phyloP scores from a whole-genome alignment of 2,113 vertebrate genomes.

The Cyprinus carpio region DNA sequence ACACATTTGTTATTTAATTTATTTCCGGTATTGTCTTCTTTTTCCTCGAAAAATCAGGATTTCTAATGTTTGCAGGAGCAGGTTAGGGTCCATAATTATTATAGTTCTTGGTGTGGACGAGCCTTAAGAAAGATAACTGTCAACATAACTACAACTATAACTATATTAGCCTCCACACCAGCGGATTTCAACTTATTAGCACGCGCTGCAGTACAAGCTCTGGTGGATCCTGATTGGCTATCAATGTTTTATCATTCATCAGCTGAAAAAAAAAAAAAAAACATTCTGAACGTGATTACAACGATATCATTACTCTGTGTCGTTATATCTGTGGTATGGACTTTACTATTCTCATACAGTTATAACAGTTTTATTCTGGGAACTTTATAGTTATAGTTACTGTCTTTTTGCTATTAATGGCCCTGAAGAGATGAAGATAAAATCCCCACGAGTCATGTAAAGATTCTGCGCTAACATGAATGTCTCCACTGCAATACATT shows the following conservation, averaged over 20 bases:
- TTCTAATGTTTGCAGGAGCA: neutral
- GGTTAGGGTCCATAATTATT: too few relatives aligned
- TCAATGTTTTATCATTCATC: neutral
- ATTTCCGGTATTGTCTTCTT: neutral
- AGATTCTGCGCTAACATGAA: conserved; percentile 40
- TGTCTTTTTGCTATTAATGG: neutral
- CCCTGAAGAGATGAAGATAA: neutral
- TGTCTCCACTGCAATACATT: conserved; percentile 47
- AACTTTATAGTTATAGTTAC: neutral
- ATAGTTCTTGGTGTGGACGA: too few relatives aligned
- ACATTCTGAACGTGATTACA: too few relatives aligned
- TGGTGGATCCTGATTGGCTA: neutral
- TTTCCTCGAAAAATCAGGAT: neutral
- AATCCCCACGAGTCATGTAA: conserved; percentile 22
- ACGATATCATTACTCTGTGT: neutral
- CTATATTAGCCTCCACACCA: too few relatives aligned
- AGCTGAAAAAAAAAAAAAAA: neutral
- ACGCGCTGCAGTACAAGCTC: neutral
- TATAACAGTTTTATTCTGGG: neutral
- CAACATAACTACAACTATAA: too few relatives aligned
- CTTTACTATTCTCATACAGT: neutral
- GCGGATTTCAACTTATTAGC: too few relatives aligned
- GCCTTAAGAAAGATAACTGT: too few relatives aligned
- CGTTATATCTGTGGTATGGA: neutral
- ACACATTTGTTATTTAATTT: neutral